Evolutionary conservation across 2,113 vertebrate genomes (phyloP).

Genomic region (Perca fluviatilis): DNA sequence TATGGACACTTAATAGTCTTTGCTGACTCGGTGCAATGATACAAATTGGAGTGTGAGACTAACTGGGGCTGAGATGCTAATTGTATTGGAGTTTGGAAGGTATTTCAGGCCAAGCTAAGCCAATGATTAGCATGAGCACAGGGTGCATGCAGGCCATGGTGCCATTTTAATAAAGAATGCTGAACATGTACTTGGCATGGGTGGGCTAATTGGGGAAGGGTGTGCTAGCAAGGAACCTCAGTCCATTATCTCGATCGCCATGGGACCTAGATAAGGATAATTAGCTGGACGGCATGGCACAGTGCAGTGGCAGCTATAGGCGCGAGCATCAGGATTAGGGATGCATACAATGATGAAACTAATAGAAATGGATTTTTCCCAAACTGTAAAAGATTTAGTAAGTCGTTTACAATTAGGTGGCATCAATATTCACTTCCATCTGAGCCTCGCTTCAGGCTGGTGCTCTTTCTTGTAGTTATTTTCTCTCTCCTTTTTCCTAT

Average conservation of each 20-base stretch:
- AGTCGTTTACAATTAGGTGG: constrained; percentile 41
- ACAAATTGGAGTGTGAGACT: constrained; percentile 10
- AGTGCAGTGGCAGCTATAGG: constrained; percentile 49
- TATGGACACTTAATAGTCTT: neutral
- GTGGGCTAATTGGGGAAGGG: constrained; percentile 72
- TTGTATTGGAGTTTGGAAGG: constrained; percentile 40
- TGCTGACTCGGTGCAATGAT: constrained; percentile 21
- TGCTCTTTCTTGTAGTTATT: constrained; percentile 19
- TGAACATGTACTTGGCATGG: constrained; percentile 50
- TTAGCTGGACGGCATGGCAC: constrained; percentile 71
- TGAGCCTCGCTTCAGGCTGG: neutral
- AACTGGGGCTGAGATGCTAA: constrained; percentile 33
- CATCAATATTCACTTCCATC: constrained; percentile 37
- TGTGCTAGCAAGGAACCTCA: constrained; percentile 60
- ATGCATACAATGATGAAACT: constrained; percentile 60
- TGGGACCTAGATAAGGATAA: constrained; percentile 76
- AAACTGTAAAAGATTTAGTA: constrained; percentile 40
- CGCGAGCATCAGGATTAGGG: constrained; percentile 47
- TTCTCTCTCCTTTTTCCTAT: neutral
- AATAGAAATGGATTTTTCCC: constrained; percentile 62
- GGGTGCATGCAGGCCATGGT: constrained; percentile 26
- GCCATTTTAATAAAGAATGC: constrained; percentile 56
- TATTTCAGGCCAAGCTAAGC: constrained; percentile 34
- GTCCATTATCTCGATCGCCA: constrained; percentile 75
- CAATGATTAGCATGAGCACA: constrained; percentile 60